Percentiles rank a stretch among this genome's conserved stretches.
Conservation (phyloP, 2,888 invertebrate genomes). For the Caenorhabditis plicata region DNA sequence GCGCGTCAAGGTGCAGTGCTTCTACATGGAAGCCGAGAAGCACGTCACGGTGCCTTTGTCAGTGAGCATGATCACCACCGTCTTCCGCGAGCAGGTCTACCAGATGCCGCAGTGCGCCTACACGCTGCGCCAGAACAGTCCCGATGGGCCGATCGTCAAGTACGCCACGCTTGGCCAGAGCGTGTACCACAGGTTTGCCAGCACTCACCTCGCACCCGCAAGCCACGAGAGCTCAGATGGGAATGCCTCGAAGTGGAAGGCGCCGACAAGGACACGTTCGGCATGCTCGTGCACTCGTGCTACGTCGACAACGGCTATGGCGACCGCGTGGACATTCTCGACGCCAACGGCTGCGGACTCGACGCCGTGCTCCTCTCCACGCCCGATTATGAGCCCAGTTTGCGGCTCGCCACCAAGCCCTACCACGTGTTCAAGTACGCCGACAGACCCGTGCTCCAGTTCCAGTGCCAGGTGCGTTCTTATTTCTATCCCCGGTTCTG, state of each 20-base stretch:
- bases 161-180: conserved; percentile 61
- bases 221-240: too few relatives aligned
- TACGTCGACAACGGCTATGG: conserved; percentile 64
- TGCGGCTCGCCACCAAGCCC: conserved; percentile 62
- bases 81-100: conserved; percentile 62
- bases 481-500: too few relatives aligned
- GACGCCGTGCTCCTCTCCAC: conserved; percentile 62
- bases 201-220: background rate
- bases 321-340: conserved; percentile 60
- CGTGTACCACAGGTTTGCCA: conserved; percentile 37
- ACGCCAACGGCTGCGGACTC: conserved; percentile 58
- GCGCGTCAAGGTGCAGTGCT: conserved; percentile 65
- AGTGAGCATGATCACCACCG: conserved; percentile 65
- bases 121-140: conserved; percentile 57
- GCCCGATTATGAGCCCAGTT: conserved; percentile 58
- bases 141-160: conserved; percentile 61
- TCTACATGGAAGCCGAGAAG: conserved; percentile 66
- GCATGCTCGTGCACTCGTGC: conserved; percentile 65
- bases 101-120: conserved; percentile 65
- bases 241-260: conserved; percentile 62
- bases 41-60: conserved; percentile 61
- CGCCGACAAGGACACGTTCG: conserved; percentile 62
- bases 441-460: conserved; percentile 63
- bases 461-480: conserved; percentile 60
- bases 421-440: conserved; percentile 66